Conservation (phyloP, 2,113 vertebrate species). For the Psettodes erumei region DNA sequence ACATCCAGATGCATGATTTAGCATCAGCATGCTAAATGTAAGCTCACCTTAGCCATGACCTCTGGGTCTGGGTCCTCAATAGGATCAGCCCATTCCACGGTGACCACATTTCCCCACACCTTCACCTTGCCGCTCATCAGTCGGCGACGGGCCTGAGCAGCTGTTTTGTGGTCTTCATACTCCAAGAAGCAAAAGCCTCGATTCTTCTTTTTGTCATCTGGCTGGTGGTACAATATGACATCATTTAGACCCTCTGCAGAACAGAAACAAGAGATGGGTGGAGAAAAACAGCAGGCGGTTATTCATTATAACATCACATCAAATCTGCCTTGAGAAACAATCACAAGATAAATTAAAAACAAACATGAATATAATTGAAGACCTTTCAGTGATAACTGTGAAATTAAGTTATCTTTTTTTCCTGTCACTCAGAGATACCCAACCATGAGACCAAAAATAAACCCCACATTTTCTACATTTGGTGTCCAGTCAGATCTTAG, state of each 20-base stretch:
- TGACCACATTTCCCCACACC: conserved; percentile 99
- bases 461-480: neutral
- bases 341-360: neutral
- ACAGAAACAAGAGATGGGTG: neutral
- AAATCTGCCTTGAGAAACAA: neutral
- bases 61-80: conserved; percentile 99
- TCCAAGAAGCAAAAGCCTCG: conserved; percentile 98
- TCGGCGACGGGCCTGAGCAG: conserved; percentile 96
- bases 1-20: no score
- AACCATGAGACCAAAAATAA: neutral
- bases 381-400: neutral
- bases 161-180: conserved; percentile 99
- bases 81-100: conserved; percentile 98
- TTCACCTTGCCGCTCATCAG: conserved; percentile 99
- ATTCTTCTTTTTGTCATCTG: conserved; percentile 99
- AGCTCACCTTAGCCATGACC: conserved; percentile 96
- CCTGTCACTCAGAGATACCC: no score
- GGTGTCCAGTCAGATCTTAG: conserved; percentile 78
- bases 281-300: neutral
- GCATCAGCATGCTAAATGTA: neutral
- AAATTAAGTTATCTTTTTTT: no score
- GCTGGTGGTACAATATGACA: conserved; percentile 99
- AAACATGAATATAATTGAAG: neutral
- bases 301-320: neutral
- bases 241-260: conserved; percentile 97